Evolutionary conservation across 1,140 invertebrate genomes (phyloP).

Genomic region (Hormaphis cornu): DNA sequence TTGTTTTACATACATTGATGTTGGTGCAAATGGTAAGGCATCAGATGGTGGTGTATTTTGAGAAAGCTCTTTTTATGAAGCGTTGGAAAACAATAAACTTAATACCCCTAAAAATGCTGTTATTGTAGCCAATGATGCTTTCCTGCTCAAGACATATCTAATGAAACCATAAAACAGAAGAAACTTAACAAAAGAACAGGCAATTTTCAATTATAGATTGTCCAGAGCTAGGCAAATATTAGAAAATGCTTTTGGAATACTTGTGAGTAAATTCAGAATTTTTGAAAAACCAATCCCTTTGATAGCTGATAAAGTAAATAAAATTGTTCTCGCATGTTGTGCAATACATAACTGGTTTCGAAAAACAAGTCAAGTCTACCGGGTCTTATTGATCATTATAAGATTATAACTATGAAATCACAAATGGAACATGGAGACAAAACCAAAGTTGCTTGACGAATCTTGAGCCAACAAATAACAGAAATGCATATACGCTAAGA

Average conservation of each 20-base stretch:
- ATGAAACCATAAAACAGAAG: constrained; percentile 45
- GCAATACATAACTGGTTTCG: constrained; percentile 38
- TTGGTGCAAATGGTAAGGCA: constrained; percentile 36
- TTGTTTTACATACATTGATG: constrained; percentile 35
- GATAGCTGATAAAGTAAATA: constrained; percentile 37
- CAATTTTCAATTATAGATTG: constrained; percentile 42
- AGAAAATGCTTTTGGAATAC: constrained; percentile 49
- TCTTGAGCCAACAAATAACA: neutral
- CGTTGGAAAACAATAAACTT: constrained; percentile 35
- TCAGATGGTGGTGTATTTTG: constrained; percentile 42
- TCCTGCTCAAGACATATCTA: constrained; percentile 42
- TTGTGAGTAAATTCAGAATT: constrained; percentile 43
- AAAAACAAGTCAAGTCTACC: neutral
- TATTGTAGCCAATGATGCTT: constrained; percentile 47
- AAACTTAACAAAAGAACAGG: constrained; percentile 43
- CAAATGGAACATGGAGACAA: neutral
- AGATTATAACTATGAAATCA: neutral
- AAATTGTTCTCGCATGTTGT: too few relatives aligned
- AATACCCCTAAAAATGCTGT: neutral
- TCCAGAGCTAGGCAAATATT: constrained; percentile 42
- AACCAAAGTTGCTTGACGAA: neutral
- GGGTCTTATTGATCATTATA: neutral
- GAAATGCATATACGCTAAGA: neutral
- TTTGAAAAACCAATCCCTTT: constrained; percentile 41
- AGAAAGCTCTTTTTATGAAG: constrained; percentile 36